Evolutionary conservation across 2,888 invertebrate genomes (phyloP).

Genomic region (Sminthurides aquaticus): DNA sequence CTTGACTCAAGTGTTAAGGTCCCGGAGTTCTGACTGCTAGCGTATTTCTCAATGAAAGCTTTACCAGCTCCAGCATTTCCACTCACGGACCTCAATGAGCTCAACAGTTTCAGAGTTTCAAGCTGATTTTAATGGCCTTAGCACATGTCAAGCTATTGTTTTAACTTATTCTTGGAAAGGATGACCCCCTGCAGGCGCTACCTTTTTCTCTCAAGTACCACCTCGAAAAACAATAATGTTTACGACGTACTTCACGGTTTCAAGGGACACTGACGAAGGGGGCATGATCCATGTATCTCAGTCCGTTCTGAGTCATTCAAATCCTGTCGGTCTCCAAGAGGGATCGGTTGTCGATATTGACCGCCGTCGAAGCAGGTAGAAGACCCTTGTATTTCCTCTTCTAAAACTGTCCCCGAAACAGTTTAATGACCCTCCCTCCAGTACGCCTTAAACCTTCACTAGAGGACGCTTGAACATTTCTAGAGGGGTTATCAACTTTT

Average conservation of each 20-base stretch:
- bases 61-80: too few species aligned
- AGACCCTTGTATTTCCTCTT: constrained; percentile 6
- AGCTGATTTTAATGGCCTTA: too few species aligned
- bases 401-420: not conserved
- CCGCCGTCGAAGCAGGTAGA: not conserved
- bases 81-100: too few species aligned
- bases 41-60: too few species aligned
- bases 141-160: too few species aligned
- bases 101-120: too few species aligned
- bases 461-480: too few species aligned
- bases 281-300: not conserved
- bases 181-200: constrained; percentile 2
- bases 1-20: too few species aligned
- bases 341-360: not conserved
- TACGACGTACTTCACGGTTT: not conserved
- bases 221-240: constrained; percentile 1
- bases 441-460: not conserved
- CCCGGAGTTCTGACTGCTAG: too few species aligned
- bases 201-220: not conserved
- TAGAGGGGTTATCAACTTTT: too few species aligned
- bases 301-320: too few species aligned
- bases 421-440: constrained; percentile 17
- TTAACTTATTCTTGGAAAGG: not conserved
- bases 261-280: not conserved
- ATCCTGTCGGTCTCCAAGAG: not conserved